Conservation (phyloP, 1,140 invertebrate species). For the Bombus waltoni region DNA sequence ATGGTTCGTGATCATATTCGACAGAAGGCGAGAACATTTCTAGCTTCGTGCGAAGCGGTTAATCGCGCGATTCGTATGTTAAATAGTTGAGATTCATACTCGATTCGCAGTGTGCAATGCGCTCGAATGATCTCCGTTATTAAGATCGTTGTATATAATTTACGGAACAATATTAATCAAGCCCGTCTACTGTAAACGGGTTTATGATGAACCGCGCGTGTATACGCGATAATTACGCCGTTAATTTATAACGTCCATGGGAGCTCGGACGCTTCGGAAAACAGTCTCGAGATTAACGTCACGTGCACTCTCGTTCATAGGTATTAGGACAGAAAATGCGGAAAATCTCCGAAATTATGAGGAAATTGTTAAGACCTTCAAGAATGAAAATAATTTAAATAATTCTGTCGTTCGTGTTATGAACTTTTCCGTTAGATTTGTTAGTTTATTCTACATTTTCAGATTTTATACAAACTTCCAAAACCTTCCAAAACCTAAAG, state of each 20-base stretch:
- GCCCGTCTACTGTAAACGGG: not conserved
- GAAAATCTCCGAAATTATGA: not conserved
- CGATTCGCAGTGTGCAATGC: not conserved
- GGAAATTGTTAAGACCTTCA: not conserved
- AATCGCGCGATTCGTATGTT: not conserved
- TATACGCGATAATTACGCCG: not conserved
- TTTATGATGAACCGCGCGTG: not conserved
- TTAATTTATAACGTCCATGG: not conserved
- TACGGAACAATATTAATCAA: constrained; percentile 10
- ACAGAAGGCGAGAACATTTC: constrained; percentile 14
- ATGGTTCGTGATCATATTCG: constrained; percentile 69
- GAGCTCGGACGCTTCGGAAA: not conserved
- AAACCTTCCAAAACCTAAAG: too few relatives aligned
- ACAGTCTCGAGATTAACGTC: not conserved
- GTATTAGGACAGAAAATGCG: not conserved
- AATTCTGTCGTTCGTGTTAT: not conserved
- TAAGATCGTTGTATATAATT: not conserved
- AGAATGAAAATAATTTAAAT: not conserved
- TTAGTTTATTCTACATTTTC: too few relatives aligned
- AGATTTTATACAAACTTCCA: too few relatives aligned
- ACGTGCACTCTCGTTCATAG: not conserved
- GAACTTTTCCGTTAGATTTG: too few relatives aligned
- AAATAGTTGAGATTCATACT: constrained; percentile 27
- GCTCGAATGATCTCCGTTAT: constrained; percentile 26
- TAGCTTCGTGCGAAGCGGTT: not conserved